These are phyloP conservation scores for Balearica regulorum DNA, from an alignment of 2,797 vertebrate genomes.

Conservation along the genomic window DNA sequence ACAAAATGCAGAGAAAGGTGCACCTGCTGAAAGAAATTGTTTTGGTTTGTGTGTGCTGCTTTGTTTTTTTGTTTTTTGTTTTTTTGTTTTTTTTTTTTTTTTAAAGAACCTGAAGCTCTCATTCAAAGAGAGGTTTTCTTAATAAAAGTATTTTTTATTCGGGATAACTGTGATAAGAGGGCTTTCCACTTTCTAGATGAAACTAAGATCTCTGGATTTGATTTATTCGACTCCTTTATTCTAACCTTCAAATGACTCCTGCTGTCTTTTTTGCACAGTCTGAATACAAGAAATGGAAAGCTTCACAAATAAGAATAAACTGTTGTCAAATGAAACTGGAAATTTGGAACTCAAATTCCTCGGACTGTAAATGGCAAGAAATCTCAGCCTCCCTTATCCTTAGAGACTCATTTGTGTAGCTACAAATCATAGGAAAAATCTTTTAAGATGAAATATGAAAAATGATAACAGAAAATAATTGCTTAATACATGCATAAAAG, in stretches of 20 bases:
- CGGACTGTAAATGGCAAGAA: background rate
- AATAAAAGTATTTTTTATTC: background rate
- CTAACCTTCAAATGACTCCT: constrained; percentile 7
- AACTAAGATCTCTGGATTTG: background rate
- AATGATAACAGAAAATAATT: constrained; percentile 1
- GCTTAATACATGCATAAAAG: background rate
- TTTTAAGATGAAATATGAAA: constrained; percentile 10
- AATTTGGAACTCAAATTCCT: constrained; percentile 3
- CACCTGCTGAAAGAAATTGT: background rate
- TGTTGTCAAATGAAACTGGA: background rate
- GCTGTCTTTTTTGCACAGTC: background rate
- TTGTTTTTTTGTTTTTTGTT: background rate
- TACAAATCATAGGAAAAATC: background rate
- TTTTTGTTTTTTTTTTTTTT: background rate
- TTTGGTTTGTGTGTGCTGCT: background rate
- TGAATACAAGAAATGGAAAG: background rate
- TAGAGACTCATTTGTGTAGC: background rate
- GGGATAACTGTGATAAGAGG: background rate
- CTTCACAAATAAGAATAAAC: background rate
- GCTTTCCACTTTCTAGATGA: background rate
- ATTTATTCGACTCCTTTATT: background rate
- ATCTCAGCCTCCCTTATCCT: background rate
- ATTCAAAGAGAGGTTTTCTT: background rate
- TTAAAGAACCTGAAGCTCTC: background rate
- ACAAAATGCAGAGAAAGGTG: background rate